Conservation (phyloP, 2,113 vertebrate genomes). For the Procavia capensis region DNA sequence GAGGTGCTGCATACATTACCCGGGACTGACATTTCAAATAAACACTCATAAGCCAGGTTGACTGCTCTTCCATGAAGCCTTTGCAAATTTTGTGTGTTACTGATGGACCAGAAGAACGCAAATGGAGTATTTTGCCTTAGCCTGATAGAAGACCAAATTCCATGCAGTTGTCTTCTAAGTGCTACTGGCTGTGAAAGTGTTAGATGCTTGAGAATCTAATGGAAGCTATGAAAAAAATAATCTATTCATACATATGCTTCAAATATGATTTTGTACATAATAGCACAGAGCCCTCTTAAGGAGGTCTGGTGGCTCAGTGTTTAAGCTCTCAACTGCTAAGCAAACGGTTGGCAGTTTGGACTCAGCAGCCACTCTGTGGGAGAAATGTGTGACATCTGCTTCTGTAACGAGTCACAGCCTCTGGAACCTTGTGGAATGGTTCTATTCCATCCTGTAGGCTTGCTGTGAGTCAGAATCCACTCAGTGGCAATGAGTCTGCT, state of each 20-base stretch:
- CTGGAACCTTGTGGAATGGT: no score
- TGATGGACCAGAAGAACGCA: background rate
- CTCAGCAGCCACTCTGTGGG: no score
- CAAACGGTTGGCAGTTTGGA: no score
- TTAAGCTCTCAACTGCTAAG: no score
- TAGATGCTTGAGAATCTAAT: background rate
- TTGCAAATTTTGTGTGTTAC: slow-evolving; percentile 27
- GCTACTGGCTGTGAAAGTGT: background rate
- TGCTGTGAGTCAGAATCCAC: no score
- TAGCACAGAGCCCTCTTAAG: no score
- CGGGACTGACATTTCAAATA: slow-evolving; percentile 28
- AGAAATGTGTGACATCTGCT: no score
- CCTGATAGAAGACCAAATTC: background rate
- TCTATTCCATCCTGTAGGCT: no score
- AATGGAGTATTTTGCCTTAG: background rate
- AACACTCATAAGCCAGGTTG: background rate
- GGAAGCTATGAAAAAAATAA: background rate
- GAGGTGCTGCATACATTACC: background rate
- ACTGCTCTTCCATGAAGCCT: background rate
- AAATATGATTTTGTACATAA: background rate
- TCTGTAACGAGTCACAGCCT: no score
- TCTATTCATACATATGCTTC: background rate
- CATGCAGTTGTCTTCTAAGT: background rate
- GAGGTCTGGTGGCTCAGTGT: no score
- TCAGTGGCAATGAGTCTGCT: no score